Conservation (phyloP, 2,888 invertebrate genomes). For the Ectemnius lituratus region DNA sequence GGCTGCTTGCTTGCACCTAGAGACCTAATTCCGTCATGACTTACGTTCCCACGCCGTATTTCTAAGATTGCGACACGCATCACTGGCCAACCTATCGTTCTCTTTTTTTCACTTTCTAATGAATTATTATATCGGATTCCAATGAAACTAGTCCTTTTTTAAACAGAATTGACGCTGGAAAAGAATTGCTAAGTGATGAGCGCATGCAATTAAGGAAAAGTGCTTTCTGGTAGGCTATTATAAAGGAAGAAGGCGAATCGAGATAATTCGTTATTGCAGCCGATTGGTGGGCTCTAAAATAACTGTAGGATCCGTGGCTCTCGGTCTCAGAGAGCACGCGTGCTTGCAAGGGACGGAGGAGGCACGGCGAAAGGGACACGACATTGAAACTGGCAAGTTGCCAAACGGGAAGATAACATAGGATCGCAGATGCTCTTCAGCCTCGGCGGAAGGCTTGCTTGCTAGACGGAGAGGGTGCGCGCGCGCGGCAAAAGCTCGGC, state of each 20-base stretch:
- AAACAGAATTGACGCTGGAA: too few species aligned
- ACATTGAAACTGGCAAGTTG: slow-evolving; percentile 51
- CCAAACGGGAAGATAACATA: slow-evolving; percentile 63
- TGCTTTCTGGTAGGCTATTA: background rate
- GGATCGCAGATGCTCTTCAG: slow-evolving; percentile 52
- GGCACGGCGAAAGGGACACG: slow-evolving; percentile 60
- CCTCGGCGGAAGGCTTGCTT: background rate
- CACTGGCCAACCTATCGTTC: too few species aligned
- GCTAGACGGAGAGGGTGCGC: background rate
- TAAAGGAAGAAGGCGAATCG: slow-evolving; percentile 42
- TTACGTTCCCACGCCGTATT: slow-evolving; percentile 45
- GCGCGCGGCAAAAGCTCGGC: background rate
- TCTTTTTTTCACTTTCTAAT: slow-evolving; percentile 5
- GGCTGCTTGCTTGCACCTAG: background rate
- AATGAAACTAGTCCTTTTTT: too few species aligned
- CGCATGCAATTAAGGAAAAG: too few species aligned
- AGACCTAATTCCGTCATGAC: slow-evolving; percentile 26
- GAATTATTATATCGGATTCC: too few species aligned
- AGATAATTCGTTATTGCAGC: slow-evolving; percentile 56
- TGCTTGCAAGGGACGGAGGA: slow-evolving; percentile 47
- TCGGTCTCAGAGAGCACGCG: slow-evolving; percentile 5
- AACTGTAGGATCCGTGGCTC: slow-evolving; percentile 36
- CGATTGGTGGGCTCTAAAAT: slow-evolving; percentile 55
- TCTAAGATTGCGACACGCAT: slow-evolving; percentile 29
- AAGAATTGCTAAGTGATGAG: too few species aligned